phyloP scores from a whole-genome alignment of 1,140 invertebrate genomes.

The Cyclina sinensis region DNA sequence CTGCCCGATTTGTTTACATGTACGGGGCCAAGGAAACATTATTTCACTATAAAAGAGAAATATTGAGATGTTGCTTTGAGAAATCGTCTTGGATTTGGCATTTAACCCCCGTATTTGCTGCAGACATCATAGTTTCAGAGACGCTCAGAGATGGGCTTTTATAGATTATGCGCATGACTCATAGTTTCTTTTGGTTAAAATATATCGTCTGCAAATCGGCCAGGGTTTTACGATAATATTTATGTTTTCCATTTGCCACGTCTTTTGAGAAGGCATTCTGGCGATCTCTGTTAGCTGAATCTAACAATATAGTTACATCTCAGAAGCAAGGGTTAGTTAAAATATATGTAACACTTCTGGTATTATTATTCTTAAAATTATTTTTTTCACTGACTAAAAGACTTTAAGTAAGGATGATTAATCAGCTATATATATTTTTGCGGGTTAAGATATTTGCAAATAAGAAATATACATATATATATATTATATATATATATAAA shows the following conservation, averaged over 20 bases:
- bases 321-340: no score
- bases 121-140: neutral
- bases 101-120: conserved; percentile 13
- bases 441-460: no score
- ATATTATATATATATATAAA: no score
- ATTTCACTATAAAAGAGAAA: conserved; percentile 25
- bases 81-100: conserved; percentile 9
- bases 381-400: no score
- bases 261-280: no score
- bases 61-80: conserved; percentile 35
- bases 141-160: conserved; percentile 27
- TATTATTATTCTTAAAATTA: no score
- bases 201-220: conserved; percentile 31
- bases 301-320: no score
- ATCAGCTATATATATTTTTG: no score
- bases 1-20: conserved; percentile 16
- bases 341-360: no score
- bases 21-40: neutral
- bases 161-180: conserved; percentile 22
- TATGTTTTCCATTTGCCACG: neutral
- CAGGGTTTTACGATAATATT: neutral
- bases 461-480: no score
- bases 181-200: neutral
- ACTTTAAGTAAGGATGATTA: no score
- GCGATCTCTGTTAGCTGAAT: no score